phyloP scores from a whole-genome alignment of 2,113 vertebrate genomes.

The Plecotus auritus region DNA sequence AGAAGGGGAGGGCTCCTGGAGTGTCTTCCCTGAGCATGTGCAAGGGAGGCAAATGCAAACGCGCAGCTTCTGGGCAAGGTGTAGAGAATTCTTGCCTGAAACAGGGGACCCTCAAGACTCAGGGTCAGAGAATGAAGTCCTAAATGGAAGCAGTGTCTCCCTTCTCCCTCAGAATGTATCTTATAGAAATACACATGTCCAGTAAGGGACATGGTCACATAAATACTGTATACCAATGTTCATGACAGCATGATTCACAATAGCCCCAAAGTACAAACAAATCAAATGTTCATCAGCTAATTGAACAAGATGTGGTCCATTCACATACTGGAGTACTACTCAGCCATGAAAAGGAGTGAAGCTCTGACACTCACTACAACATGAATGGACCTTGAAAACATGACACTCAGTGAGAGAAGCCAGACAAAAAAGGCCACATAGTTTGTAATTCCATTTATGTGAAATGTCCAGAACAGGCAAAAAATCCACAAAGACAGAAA shows the following conservation, averaged over 20 bases:
- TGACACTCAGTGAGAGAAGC: not conserved
- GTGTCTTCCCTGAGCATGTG: not conserved
- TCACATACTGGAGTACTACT: not conserved
- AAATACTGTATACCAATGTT: not conserved
- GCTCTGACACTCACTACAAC: accelerated
- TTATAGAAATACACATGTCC: not conserved
- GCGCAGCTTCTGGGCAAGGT: too few species aligned
- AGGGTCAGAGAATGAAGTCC: not conserved
- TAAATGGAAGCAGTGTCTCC: accelerated
- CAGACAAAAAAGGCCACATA: accelerated
- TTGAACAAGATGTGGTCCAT: not conserved
- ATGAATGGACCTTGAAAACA: not conserved
- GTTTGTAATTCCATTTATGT: too few species aligned
- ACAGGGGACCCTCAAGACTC: not conserved
- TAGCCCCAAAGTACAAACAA: not conserved
- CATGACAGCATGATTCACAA: too few species aligned
- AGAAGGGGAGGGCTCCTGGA: not conserved
- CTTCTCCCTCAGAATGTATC: not conserved
- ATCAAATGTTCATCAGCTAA: too few species aligned
- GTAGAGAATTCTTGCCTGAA: not conserved
- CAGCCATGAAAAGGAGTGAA: not conserved
- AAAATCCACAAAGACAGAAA: not conserved
- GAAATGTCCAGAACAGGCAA: not conserved
- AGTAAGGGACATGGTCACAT: not conserved
- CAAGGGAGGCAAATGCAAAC: not conserved